Conservation (phyloP, 2,113 vertebrate species). For the Rana temporaria region DNA sequence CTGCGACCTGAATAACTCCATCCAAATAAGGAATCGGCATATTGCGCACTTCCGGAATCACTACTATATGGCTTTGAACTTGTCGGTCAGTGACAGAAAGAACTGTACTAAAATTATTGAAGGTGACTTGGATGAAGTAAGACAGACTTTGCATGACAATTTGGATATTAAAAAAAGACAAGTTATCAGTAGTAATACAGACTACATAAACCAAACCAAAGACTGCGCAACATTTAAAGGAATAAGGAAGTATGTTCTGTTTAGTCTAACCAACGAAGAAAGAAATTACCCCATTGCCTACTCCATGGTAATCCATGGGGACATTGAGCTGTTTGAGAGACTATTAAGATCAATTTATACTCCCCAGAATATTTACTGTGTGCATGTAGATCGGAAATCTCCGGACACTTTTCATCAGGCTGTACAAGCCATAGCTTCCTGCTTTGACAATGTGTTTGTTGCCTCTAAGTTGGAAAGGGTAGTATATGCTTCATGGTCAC, state of each 20-base stretch:
- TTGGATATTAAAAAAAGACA: slow-evolving; percentile 50
- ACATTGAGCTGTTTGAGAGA: slow-evolving; percentile 91
- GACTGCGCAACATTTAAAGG: slow-evolving; percentile 77
- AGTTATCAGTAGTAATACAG: slow-evolving; percentile 54
- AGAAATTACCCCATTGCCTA: slow-evolving; percentile 82
- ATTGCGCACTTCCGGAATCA: slow-evolving; percentile 58
- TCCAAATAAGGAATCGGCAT: slow-evolving; percentile 14
- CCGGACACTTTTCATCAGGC: slow-evolving; percentile 72
- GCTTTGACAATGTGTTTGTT: slow-evolving; percentile 90
- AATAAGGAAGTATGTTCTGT: slow-evolving; percentile 73
- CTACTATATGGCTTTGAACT: slow-evolving; percentile 63
- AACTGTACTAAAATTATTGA: slow-evolving; percentile 74
- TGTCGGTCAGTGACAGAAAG: slow-evolving; percentile 58
- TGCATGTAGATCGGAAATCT: slow-evolving; percentile 85
- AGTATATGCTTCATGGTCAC: slow-evolving; percentile 87
- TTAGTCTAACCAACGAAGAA: slow-evolving; percentile 82
- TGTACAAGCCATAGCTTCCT: slow-evolving; percentile 76
- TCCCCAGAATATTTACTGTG: slow-evolving; percentile 91
- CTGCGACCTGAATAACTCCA: slow-evolving; percentile 35
- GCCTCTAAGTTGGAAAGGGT: slow-evolving; percentile 79
- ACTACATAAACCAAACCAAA: slow-evolving; percentile 77
- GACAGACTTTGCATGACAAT: slow-evolving; percentile 57
- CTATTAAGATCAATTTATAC: slow-evolving; percentile 82
- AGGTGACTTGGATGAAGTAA: slow-evolving; percentile 68
- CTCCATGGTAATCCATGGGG: slow-evolving; percentile 90